A percentile compares a stretch with the other conserved stretches of the same genome.
Conservation (phyloP, 2,797 vertebrate genomes). For the Poecile montanus region DNA sequence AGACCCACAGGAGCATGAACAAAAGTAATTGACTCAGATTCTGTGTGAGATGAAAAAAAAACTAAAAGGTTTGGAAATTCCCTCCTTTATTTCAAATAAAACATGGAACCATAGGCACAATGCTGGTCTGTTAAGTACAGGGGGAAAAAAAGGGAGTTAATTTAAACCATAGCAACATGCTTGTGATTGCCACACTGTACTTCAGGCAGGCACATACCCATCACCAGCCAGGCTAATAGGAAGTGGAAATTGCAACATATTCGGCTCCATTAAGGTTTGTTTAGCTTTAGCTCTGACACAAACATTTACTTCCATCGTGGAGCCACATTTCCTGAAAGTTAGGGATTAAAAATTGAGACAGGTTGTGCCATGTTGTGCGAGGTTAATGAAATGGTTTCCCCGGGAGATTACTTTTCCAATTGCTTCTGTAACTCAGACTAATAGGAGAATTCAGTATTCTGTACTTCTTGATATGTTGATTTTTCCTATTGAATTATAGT, state of each 20-base stretch:
- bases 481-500: background rate
- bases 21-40: background rate
- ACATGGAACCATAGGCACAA: background rate
- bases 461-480: background rate
- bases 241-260: background rate
- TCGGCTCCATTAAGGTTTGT: background rate
- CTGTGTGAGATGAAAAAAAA: background rate
- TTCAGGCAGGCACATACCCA: background rate
- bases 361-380: background rate
- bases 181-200: background rate
- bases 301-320: background rate
- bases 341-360: background rate
- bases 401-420: background rate
- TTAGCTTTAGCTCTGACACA: background rate
- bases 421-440: background rate
- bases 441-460: background rate
- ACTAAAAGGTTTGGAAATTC: background rate
- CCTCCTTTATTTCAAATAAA: background rate
- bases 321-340: background rate
- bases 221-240: background rate
- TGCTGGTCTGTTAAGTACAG: background rate
- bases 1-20: background rate
- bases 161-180: background rate
- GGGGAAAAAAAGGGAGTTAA: accelerated
- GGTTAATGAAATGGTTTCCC: background rate